Conservation (phyloP, 2,888 invertebrate species). For the Caenorhabditis afra region DNA sequence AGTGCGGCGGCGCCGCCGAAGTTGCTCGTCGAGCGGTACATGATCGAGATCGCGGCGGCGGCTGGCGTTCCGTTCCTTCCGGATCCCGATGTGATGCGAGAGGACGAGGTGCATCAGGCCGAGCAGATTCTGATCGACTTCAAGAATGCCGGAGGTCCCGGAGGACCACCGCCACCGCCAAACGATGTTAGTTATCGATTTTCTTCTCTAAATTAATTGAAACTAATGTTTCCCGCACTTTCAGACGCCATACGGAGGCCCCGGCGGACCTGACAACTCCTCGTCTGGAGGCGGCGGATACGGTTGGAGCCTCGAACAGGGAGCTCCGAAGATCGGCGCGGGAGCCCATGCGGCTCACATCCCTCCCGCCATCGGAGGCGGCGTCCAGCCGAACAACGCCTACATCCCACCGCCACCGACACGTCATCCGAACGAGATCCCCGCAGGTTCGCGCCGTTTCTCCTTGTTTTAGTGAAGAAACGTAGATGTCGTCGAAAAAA, state of each 20-base stretch:
- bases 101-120: conserved; percentile 77
- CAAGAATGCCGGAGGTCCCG: conserved; percentile 68
- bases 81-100: conserved; percentile 86
- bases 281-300: conserved; percentile 35
- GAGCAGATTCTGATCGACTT: conserved; percentile 80
- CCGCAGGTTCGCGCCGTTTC: conserved; percentile 14
- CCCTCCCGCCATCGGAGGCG: conserved; percentile 24
- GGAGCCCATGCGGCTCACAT: conserved; percentile 15
- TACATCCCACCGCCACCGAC: conserved; percentile 48
- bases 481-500: no score
- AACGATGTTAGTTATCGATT: conserved; percentile 34
- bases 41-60: conserved; percentile 96
- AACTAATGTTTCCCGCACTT: no score
- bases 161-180: conserved; percentile 55
- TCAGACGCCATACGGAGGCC: conserved; percentile 50
- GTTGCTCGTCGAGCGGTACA: conserved; percentile 92
- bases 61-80: conserved; percentile 96
- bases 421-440: conserved; percentile 45
- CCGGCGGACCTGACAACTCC: conserved; percentile 31
- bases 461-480: no score
- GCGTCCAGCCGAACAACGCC: conserved; percentile 15
- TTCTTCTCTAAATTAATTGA: no score
- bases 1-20: conserved; percentile 96
- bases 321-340: conserved; percentile 36
- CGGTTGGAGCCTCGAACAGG: conserved; percentile 57